These are phyloP conservation scores for Formica aserva DNA, from an alignment of 2,888 invertebrate species.

Conservation along the genomic window DNA sequence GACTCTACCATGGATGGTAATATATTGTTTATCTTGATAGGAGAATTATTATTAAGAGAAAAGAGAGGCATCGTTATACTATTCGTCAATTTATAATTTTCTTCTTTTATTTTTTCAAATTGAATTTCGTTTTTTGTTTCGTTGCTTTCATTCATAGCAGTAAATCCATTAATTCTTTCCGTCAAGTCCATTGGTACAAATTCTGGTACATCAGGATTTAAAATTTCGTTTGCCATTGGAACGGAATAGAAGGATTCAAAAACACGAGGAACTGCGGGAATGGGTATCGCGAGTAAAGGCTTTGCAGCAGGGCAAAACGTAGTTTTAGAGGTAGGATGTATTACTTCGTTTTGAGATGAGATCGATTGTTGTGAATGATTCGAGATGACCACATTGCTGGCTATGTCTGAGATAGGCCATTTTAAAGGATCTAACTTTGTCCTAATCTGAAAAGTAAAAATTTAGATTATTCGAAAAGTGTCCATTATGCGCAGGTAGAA, in stretches of 20 bases:
- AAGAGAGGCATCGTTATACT: not conserved
- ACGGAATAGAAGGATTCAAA: slow-evolving; percentile 83
- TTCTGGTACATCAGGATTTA: slow-evolving; percentile 95
- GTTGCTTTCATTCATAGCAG: slow-evolving; percentile 67
- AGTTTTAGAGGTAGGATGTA: slow-evolving; percentile 70
- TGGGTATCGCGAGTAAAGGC: slow-evolving; percentile 90
- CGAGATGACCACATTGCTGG: slow-evolving; percentile 69
- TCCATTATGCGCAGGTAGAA: not conserved
- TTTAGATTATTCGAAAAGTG: not conserved
- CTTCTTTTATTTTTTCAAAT: slow-evolving; percentile 78
- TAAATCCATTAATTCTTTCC: slow-evolving; percentile 58
- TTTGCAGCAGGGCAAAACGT: slow-evolving; percentile 88
- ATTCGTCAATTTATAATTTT: slow-evolving; percentile 52
- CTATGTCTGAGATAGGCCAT: slow-evolving; percentile 94
- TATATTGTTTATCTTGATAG: slow-evolving; percentile 20
- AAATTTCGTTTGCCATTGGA: slow-evolving; percentile 86
- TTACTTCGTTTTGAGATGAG: slow-evolving; percentile 77
- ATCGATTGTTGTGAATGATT: slow-evolving; percentile 82
- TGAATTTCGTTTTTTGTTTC: slow-evolving; percentile 49
- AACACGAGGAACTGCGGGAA: slow-evolving; percentile 90
- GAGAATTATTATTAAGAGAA: slow-evolving; percentile 20
- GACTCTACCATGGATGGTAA: slow-evolving; percentile 11
- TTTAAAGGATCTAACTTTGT: slow-evolving; percentile 93
- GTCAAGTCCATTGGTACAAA: slow-evolving; percentile 89
- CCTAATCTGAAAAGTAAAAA: slow-evolving; percentile 89